Percentiles rank a stretch among this genome's conserved stretches.
These are phyloP conservation scores for Pararge aegeria DNA, from an alignment of 1,140 invertebrate species.

Conservation along the genomic window DNA sequence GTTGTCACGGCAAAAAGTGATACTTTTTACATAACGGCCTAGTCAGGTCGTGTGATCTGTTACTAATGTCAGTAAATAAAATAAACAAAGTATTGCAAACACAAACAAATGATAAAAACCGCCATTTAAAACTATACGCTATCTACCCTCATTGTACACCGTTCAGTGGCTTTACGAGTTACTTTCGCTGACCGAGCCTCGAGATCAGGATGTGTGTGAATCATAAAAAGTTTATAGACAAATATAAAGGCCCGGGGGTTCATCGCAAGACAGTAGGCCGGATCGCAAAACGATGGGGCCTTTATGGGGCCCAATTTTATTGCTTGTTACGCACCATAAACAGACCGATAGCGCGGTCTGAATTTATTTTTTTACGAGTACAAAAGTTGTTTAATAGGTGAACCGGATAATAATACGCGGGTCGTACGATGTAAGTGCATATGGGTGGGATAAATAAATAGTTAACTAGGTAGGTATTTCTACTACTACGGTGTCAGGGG, in stretches of 20 bases:
- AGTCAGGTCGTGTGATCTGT: too few relatives aligned
- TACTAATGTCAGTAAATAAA: too few relatives aligned
- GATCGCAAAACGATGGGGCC: conserved; percentile 68
- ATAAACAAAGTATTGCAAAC: conserved; percentile 2
- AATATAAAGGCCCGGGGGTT: conserved; percentile 64
- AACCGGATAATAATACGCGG: conserved; percentile 26
- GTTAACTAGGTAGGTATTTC: background rate
- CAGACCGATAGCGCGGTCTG: conserved; percentile 47
- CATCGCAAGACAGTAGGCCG: conserved; percentile 58
- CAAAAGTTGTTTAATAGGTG: conserved; percentile 56
- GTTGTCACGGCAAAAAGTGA: too few relatives aligned
- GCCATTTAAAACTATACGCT: conserved; percentile 6
- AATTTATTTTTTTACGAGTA: conserved; percentile 60
- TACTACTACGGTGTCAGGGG: background rate
- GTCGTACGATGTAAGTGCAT: conserved; percentile 6
- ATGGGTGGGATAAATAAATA: conserved; percentile 3
- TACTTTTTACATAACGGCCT: too few relatives aligned
- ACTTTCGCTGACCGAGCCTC: conserved; percentile 59
- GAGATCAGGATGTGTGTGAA: conserved; percentile 46
- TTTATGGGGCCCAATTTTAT: conserved; percentile 52
- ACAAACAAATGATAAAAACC: conserved; percentile 2
- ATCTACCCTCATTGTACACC: conserved; percentile 46
- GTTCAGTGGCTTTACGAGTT: conserved; percentile 67
- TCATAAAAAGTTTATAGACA: conserved; percentile 71
- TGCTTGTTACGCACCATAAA: conserved; percentile 72